Conservation (phyloP, 64 coral and sea anemone genomes). For the Pocillopora damicornis region DNA sequence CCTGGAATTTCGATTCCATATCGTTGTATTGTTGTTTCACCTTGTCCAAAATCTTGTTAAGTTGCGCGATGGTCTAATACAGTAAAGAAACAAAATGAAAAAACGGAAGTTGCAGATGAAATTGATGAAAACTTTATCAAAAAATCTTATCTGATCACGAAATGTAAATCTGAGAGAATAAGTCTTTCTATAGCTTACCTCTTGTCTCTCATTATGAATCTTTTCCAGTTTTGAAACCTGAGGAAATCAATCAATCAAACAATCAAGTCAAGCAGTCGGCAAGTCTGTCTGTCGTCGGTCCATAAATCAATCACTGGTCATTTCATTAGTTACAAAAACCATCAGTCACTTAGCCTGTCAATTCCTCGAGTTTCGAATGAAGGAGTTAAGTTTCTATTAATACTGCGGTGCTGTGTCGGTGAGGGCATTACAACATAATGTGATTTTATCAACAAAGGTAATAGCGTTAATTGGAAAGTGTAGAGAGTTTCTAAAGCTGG, state of each 20-base stretch:
- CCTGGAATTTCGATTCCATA: constrained; percentile 73
- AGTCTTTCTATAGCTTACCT: constrained; percentile 23
- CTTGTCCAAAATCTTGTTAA: constrained; percentile 82
- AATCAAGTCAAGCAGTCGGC: not conserved
- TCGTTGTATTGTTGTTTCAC: constrained; percentile 73
- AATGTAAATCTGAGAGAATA: not conserved
- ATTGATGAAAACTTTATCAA: no score
- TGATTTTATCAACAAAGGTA: no score
- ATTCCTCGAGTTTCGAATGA: not conserved
- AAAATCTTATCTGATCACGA: no score
- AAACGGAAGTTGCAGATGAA: no score
- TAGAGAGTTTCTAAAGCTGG: no score
- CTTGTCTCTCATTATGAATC: constrained; percentile 77
- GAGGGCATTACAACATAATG: no score
- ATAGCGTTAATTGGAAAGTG: no score
- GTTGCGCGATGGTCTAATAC: constrained; percentile 71
- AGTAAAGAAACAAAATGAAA: not conserved
- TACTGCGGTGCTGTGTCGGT: no score
- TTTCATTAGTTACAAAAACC: no score
- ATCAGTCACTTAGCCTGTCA: not conserved
- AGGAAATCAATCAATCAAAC: not conserved
- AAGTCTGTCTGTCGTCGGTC: not conserved
- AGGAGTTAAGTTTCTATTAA: no score
- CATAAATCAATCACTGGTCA: not conserved
- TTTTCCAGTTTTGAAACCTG: constrained; percentile 89